Conservation (phyloP, 1,140 invertebrate species). For the Hermatobates lingyangjiaoensis region DNA sequence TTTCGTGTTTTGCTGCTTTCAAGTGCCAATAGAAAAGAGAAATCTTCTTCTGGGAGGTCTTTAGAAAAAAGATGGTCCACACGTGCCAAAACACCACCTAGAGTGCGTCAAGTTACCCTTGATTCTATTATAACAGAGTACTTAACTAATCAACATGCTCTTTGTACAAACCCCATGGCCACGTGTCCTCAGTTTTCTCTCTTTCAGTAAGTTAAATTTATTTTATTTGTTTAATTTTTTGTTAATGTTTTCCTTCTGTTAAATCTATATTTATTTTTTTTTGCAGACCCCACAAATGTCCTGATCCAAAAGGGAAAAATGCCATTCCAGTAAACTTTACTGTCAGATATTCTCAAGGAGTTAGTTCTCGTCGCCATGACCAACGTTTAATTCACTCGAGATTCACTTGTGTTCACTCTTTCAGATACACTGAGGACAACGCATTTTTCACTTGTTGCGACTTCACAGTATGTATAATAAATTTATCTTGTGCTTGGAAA, state of each 20-base stretch:
- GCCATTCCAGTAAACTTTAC: slow-evolving; percentile 50
- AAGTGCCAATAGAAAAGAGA: too few species aligned
- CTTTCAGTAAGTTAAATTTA: slow-evolving; percentile 39
- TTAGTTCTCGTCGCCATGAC: slow-evolving; percentile 38
- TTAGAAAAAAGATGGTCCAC: slow-evolving; percentile 36
- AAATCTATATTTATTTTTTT: slow-evolving; percentile 7
- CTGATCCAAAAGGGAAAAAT: slow-evolving; percentile 58
- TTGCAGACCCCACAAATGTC: slow-evolving; percentile 75
- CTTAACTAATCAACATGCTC: slow-evolving; percentile 83
- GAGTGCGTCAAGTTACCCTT: slow-evolving; percentile 40
- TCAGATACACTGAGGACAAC: slow-evolving; percentile 51
- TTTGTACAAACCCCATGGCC: slow-evolving; percentile 80
- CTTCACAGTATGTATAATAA: slow-evolving; percentile 44
- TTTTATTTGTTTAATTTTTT: slow-evolving; percentile 5
- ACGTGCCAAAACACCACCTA: slow-evolving; percentile 21
- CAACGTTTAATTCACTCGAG: slow-evolving; percentile 68
- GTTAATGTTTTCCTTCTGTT: neutral
- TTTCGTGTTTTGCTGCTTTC: too few species aligned
- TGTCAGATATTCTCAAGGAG: slow-evolving; percentile 35
- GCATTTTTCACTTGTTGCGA: slow-evolving; percentile 64
- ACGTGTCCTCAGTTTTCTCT: slow-evolving; percentile 81
- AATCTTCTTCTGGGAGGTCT: slow-evolving; percentile 28
- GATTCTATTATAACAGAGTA: slow-evolving; percentile 91
- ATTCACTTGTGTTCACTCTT: slow-evolving; percentile 70
- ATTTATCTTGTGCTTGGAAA: too few species aligned